phyloP scores from a whole-genome alignment of 2,888 invertebrate species.

The Belgica antarctica region DNA sequence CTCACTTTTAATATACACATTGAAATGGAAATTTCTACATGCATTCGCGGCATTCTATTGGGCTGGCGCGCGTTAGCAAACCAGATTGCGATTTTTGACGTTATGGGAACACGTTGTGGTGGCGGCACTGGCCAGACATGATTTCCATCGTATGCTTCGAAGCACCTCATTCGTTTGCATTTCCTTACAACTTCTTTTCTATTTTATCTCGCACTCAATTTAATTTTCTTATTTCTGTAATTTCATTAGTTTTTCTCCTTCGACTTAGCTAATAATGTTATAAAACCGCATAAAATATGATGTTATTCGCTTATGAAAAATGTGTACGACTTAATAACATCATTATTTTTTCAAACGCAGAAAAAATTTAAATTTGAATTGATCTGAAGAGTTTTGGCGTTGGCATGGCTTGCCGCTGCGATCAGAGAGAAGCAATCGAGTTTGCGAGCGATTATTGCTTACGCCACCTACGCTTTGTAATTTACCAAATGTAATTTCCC shows the following conservation, averaged over 20 bases:
- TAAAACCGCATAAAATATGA: conserved; percentile 1
- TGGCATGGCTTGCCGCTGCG: no score
- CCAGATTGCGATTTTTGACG: conserved; percentile 36
- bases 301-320: conserved; percentile 17
- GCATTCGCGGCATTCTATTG: conserved; percentile 7
- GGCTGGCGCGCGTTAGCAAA: not conserved
- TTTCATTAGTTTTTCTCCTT: not conserved
- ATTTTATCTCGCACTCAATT: not conserved
- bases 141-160: not conserved
- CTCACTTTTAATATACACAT: conserved; percentile 20
- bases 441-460: conserved; percentile 16
- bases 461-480: conserved; percentile 19
- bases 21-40: conserved; percentile 23
- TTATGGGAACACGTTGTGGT: conserved; percentile 34
- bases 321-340: conserved; percentile 33
- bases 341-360: conserved; percentile 5
- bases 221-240: not conserved
- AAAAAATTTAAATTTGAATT: conserved; percentile 17
- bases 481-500: no score
- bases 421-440: conserved; percentile 9
- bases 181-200: conserved; percentile 19
- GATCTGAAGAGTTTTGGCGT: conserved; percentile 17
- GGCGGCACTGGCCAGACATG: not conserved
- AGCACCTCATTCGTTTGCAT: conserved; percentile 5
- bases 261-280: no score